Evolutionary conservation across 2,113 vertebrate genomes (phyloP).

Genomic region (Stomatorhinus ivindoensis): DNA sequence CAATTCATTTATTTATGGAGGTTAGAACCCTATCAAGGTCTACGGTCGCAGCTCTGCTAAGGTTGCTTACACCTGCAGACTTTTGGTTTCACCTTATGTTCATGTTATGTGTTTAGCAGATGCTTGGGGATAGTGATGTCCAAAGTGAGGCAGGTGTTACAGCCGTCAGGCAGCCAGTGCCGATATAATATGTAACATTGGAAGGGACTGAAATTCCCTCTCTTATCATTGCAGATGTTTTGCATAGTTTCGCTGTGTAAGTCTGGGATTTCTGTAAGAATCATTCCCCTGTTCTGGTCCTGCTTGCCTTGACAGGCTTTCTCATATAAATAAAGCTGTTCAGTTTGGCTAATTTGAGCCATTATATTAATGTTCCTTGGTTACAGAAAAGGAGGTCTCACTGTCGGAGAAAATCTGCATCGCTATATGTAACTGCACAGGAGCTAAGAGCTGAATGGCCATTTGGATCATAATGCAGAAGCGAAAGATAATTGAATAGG

Average conservation of each 20-base stretch:
- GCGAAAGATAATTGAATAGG: not conserved
- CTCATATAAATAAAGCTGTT: not conserved
- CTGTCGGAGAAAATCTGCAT: not conserved
- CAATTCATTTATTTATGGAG: not conserved
- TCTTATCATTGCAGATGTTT: not conserved
- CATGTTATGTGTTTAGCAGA: not conserved
- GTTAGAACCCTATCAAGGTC: not conserved
- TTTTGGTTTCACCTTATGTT: not conserved
- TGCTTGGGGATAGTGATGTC: not conserved
- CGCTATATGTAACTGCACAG: not conserved
- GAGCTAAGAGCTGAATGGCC: not conserved
- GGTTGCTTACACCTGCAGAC: not conserved
- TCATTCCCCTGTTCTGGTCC: not conserved
- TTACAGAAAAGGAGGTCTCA: not conserved
- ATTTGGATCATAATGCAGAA: not conserved
- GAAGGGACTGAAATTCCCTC: not conserved
- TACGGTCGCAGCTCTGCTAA: not conserved
- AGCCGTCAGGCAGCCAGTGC: not conserved
- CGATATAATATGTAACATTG: not conserved
- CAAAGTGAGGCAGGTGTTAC: not conserved
- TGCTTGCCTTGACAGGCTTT: not conserved
- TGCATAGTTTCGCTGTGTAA: not conserved
- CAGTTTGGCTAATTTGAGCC: not conserved
- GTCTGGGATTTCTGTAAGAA: not conserved
- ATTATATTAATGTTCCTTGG: not conserved